These are phyloP conservation scores for Zootoca vivipara DNA, from an alignment of 2,113 vertebrate species.

Conservation along the genomic window DNA sequence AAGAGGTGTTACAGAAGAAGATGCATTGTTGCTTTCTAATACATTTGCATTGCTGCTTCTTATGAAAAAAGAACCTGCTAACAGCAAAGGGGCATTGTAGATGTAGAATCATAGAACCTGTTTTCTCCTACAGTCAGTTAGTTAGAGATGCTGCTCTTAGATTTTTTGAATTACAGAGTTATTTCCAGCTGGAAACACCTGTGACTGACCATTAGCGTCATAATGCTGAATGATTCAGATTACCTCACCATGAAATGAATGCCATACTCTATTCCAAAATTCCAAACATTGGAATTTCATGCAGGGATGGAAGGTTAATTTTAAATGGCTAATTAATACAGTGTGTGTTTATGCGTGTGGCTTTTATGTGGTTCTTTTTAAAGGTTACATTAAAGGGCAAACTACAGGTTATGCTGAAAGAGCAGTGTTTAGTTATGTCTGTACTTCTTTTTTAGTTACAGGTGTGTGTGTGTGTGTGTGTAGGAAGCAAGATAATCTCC, in stretches of 20 bases:
- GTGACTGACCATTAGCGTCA: not conserved
- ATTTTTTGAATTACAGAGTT: not conserved
- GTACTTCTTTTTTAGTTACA: no score
- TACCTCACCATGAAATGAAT: not conserved
- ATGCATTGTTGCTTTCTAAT: no score
- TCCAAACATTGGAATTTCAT: not conserved
- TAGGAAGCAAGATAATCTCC: no score
- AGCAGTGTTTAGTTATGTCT: no score
- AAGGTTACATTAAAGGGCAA: no score
- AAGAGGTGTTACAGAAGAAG: no score
- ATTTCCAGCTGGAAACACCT: not conserved
- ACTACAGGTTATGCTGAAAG: no score
- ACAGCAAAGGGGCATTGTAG: not conserved
- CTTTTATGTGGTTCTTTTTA: not conserved
- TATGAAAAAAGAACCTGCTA: not conserved
- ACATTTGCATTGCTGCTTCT: not conserved
- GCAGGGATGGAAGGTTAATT: not conserved
- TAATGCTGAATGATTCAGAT: not conserved
- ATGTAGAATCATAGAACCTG: not conserved
- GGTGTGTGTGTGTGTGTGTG: no score
- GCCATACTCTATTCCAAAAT: not conserved
- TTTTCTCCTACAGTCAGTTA: not conserved
- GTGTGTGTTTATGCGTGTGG: not conserved
- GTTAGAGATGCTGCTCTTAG: not conserved
- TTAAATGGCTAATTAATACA: not conserved